A percentile compares a stretch with the other conserved stretches of the same genome.
phyloP scores from a whole-genome alignment of 2,113 vertebrate genomes.

The Zosterops lateralis region DNA sequence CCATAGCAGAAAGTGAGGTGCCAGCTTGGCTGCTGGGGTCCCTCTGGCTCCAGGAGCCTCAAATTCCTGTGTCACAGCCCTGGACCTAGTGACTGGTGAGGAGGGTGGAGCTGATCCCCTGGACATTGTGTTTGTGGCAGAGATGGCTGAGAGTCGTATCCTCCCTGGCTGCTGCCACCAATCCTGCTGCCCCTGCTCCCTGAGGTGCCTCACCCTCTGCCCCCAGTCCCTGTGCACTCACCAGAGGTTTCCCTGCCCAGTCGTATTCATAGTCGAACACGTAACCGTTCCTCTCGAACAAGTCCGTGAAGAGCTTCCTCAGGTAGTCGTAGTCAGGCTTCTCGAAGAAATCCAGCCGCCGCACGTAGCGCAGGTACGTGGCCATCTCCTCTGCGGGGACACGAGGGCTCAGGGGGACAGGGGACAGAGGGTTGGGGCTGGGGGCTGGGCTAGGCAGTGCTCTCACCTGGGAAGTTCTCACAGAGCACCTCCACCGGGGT shows the following conservation, averaged over 20 bases:
- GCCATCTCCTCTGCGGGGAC: conserved; percentile 90
- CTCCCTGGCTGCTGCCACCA: accelerated
- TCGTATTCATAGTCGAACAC: conserved; percentile 97
- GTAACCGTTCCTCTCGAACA: conserved; percentile 91
- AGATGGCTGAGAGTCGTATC: accelerated
- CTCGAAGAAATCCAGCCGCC: conserved; percentile 96
- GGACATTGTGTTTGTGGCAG: accelerated
- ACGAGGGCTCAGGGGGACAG: background rate
- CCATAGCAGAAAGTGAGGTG: background rate
- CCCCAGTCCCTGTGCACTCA: conserved; percentile 51
- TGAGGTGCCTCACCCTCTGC: background rate
- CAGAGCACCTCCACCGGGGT: conserved; percentile 95
- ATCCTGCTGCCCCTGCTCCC: background rate
- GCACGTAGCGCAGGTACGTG: conserved; percentile 94
- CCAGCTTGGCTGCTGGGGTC: background rate
- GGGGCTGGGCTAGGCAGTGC: background rate
- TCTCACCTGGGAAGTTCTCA: conserved; percentile 93
- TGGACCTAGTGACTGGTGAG: background rate
- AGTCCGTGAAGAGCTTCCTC: conserved; percentile 92
- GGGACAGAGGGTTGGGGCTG: background rate
- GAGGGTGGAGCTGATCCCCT: background rate
- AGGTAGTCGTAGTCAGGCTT: conserved; percentile 96
- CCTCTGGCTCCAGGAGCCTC: background rate
- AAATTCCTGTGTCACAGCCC: background rate
- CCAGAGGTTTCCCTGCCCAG: conserved; percentile 96